Evolutionary conservation across 37 sponge, comb jelly and placozoan species (phyloP).

Genomic region (Eunapius fragilis): DNA sequence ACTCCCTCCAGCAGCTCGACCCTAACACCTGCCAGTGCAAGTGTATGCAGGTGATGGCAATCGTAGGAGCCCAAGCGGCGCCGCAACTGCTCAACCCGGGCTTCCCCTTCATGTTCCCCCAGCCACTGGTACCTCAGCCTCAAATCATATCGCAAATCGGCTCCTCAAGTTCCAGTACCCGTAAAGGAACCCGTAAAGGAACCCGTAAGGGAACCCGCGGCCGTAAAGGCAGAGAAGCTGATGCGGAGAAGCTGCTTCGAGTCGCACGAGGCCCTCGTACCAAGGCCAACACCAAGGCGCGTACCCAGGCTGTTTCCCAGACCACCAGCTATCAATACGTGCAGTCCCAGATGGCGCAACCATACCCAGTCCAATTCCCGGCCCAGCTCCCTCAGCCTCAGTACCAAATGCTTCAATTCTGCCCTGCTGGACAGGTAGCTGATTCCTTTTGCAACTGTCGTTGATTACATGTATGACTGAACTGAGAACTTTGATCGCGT

Average conservation of each 20-base stretch:
- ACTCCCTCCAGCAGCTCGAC: slow-evolving; percentile 7
- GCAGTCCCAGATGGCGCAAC: too few species aligned
- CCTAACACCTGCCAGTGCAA: background rate
- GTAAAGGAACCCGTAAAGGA: too few species aligned
- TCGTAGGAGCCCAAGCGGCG: background rate
- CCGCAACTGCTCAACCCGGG: background rate
- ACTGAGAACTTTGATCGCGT: too few species aligned
- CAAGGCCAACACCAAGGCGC: too few species aligned
- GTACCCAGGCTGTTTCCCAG: background rate
- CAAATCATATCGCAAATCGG: too few species aligned
- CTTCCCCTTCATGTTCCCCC: background rate
- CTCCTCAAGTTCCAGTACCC: too few species aligned
- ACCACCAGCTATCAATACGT: background rate
- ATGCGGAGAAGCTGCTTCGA: too few species aligned
- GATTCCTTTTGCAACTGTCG: background rate
- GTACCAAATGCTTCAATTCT: background rate
- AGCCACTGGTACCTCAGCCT: too few species aligned
- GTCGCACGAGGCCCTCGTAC: too few species aligned
- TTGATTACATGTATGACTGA: background rate
- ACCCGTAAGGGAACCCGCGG: too few species aligned
- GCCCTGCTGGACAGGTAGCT: background rate
- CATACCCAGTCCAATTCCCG: too few species aligned
- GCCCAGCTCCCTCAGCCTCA: background rate
- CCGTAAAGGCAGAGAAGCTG: too few species aligned
- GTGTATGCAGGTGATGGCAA: background rate